phyloP scores from a whole-genome alignment of 2,888 invertebrate species.

The Dasypolia templi region DNA sequence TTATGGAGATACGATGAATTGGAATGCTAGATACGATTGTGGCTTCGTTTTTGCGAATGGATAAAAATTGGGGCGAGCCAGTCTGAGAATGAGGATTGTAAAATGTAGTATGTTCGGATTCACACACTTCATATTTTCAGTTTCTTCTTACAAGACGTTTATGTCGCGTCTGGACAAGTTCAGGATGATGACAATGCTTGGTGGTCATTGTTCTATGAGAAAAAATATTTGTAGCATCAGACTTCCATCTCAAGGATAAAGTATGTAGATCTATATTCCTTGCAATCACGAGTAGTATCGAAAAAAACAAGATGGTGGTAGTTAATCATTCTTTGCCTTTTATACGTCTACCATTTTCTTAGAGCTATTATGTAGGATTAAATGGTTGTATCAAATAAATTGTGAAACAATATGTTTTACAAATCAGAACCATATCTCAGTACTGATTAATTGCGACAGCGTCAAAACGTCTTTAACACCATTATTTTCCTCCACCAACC shows the following conservation, averaged over 20 bases:
- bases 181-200: neutral
- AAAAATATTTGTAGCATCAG: neutral
- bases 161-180: neutral
- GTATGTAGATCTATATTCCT: neutral
- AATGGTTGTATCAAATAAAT: slow-evolving; percentile 1
- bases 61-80: neutral
- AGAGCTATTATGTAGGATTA: neutral
- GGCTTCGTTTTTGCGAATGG: slow-evolving; percentile 20
- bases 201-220: neutral
- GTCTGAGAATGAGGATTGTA: neutral
- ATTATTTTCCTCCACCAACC: neutral
- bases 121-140: neutral
- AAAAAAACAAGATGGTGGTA: neutral
- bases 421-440: neutral
- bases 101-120: neutral
- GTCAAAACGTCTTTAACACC: neutral
- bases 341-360: neutral
- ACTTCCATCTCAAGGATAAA: neutral
- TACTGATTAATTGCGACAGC: neutral
- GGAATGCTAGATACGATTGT: slow-evolving; percentile 36
- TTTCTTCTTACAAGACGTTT: neutral
- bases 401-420: neutral
- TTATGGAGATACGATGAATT: slow-evolving; percentile 51
- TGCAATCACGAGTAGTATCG: neutral
- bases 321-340: neutral